Conservation (phyloP, 2,113 vertebrate genomes). For the Plecotus auritus region DNA sequence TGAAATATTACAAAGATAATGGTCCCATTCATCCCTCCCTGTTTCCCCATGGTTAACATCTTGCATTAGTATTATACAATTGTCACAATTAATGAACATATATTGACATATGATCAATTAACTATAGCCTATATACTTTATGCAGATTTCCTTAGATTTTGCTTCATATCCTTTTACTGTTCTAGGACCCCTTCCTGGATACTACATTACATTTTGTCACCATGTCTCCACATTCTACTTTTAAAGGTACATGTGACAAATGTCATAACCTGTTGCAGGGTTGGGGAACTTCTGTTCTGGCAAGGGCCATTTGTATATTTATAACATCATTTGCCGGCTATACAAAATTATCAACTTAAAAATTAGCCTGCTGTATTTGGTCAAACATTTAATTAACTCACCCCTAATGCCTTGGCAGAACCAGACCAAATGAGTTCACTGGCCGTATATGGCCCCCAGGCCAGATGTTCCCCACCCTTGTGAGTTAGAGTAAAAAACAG, state of each 20-base stretch:
- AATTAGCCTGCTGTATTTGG: too few relatives aligned
- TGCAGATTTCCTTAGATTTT: background rate
- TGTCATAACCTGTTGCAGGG: background rate
- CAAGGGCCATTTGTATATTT: too few relatives aligned
- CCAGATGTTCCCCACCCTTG: too few relatives aligned
- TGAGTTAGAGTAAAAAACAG: background rate
- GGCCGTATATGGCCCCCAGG: too few relatives aligned
- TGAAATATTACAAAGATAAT: background rate
- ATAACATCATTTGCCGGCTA: too few relatives aligned
- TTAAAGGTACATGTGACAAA: background rate
- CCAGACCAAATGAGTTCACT: too few relatives aligned
- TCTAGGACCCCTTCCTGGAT: background rate
- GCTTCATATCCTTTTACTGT: background rate
- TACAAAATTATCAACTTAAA: too few relatives aligned
- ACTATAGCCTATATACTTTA: background rate
- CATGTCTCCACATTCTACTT: background rate
- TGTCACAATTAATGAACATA: background rate
- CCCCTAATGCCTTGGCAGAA: too few relatives aligned
- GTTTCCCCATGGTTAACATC: background rate
- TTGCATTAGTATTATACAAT: background rate
- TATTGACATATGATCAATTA: background rate
- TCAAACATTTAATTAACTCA: too few relatives aligned
- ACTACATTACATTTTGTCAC: background rate
- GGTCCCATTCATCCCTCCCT: accelerated
- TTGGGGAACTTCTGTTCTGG: background rate